These are phyloP conservation scores for Mobula hypostoma DNA, from an alignment of 2,113 vertebrate genomes.

Conservation along the genomic window DNA sequence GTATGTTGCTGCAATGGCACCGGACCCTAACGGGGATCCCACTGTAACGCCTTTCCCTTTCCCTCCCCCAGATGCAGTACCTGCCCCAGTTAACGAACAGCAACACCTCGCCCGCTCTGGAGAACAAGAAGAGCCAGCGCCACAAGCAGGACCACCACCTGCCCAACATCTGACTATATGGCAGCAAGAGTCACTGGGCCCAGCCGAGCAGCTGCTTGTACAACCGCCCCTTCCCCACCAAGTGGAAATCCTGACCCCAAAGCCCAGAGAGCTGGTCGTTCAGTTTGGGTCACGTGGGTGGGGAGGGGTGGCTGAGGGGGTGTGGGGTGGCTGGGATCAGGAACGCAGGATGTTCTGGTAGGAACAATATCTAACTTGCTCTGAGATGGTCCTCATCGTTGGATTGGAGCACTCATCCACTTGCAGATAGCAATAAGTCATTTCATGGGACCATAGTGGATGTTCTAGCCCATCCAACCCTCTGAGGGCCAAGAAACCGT, in stretches of 20 bases:
- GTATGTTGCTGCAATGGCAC: background rate
- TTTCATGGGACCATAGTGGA: no score
- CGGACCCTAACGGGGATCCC: no score
- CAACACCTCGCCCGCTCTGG: slow-evolving; percentile 63
- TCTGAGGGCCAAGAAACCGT: no score
- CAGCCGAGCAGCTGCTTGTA: background rate
- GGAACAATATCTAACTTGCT: background rate
- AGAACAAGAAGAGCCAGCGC: slow-evolving; percentile 62
- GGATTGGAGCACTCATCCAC: background rate
- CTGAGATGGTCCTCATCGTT: background rate
- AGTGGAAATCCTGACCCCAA: slow-evolving; percentile 14
- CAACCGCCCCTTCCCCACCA: background rate
- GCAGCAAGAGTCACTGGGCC: background rate
- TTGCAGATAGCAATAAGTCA: no score
- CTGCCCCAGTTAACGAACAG: slow-evolving; percentile 62
- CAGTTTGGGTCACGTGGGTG: background rate
- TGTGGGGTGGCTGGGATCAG: no score
- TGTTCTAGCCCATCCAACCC: no score
- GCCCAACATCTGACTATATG: slow-evolving; percentile 58
- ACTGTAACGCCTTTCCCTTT: background rate
- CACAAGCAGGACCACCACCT: slow-evolving; percentile 62
- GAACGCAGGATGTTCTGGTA: background rate
- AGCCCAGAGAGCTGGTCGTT: background rate
- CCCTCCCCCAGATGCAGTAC: slow-evolving; percentile 54
- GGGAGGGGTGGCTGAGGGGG: background rate